Base-by-base conservation (phyloP, 1,140 invertebrate species). In the Anagrus nilaparvatae region DNA sequence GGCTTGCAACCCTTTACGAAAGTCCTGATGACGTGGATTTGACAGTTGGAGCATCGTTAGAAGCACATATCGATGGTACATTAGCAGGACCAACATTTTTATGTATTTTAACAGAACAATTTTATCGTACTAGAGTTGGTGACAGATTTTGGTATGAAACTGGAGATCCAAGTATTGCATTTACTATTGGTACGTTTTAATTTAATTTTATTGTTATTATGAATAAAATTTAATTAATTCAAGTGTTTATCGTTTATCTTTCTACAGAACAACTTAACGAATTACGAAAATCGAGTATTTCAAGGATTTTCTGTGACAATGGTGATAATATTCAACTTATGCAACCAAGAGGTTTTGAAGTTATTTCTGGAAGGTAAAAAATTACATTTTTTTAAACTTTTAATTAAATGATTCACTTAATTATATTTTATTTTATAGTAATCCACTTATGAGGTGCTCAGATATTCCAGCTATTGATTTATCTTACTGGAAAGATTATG, bases 41-140 rank as follows among this genome's bases (percentile, higher is more conserved):
- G 16, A 87, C 84, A 27, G 82, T 92, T 9, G 89, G 84, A 12
- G 89, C 82, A 7, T 78, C 87, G 2, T 61, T 91, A 13, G 93
- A 97, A 63, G 58, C 54, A 1, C 78, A 82, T 40, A 76, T 92
- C 1, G 71, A 77, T 2, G 86, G 81, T 2, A 81, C 87, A 0
- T 65, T 92, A 9, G 71, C 83, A 4, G 94, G 93, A 1, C 92
- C 91, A 3, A 96, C 91, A 0, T 95, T 94, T 69, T 73, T 88
- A 2, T 95, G 90, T 52, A 86, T 97, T 38, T 67, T 97, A 2
- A 81, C 78, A 0, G 84, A 85, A 55, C 91, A 96, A 63, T 95
- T 97, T 61, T 86, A 81, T 52, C 71, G 81, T 43, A 82, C 86
- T 1, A 76, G 88, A 55, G 78, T 81, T 7, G 87, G 84, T 6